A percentile compares a stretch with the other conserved stretches of the same genome.
Evolutionary conservation across 2,888 invertebrate genomes (phyloP).

Genomic region (Phytoseiulus persimilis): DNA sequence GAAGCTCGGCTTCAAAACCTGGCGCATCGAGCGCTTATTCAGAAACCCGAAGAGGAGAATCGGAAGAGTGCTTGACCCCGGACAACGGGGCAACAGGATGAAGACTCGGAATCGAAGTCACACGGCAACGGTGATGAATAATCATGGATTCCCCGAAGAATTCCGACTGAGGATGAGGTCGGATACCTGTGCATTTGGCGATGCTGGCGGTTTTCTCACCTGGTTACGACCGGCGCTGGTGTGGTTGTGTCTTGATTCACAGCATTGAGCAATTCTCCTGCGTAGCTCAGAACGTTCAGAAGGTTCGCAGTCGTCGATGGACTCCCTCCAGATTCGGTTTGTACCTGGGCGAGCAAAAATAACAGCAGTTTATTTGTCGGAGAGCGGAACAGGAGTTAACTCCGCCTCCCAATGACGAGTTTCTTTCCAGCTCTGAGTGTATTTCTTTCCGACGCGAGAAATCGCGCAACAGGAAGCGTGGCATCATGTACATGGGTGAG

Average conservation of each 20-base stretch:
- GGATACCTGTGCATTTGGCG: neutral
- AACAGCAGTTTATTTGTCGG: neutral
- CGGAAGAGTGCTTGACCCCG: too few species aligned
- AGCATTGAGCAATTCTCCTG: slow-evolving; percentile 27
- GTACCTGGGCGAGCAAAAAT: neutral
- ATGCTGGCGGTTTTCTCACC: neutral
- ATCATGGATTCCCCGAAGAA: neutral
- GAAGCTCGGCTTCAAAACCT: too few species aligned
- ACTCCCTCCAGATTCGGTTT: slow-evolving; percentile 33
- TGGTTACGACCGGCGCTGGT: slow-evolving; percentile 31
- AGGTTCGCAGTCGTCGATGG: slow-evolving; percentile 24
- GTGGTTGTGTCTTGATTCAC: slow-evolving; percentile 29
- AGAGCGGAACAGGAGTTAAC: neutral
- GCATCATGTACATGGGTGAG: too few species aligned
- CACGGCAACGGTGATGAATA: too few species aligned
- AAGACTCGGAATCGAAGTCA: too few species aligned
- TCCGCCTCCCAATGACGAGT: too few species aligned
- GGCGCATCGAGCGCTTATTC: too few species aligned
- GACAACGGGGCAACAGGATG: too few species aligned
- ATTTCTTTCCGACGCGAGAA: too few species aligned
- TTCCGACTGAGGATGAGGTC: neutral
- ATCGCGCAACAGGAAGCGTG: too few species aligned
- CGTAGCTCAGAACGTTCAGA: slow-evolving; percentile 23
- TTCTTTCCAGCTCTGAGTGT: too few species aligned
- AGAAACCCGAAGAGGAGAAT: too few species aligned